Percentiles rank a stretch among this genome's conserved stretches.
phyloP scores from a whole-genome alignment of 2,888 invertebrate species.

The Cantharis nigra region DNA sequence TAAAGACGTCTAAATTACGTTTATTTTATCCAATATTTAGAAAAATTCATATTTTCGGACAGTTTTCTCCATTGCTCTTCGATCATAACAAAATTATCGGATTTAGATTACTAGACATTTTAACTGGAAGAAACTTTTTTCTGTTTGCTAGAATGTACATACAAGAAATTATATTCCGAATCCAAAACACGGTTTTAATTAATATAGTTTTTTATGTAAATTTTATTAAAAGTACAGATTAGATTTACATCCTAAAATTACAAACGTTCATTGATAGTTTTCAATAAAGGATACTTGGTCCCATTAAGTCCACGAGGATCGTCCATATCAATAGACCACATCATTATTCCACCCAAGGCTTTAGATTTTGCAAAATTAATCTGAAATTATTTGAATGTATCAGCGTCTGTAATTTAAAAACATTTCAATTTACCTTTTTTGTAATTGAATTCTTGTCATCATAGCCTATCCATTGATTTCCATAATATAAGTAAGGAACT shows the following conservation, averaged over 20 bases:
- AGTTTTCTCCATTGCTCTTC: no score
- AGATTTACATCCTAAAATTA: not conserved
- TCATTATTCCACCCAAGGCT: conserved; percentile 58
- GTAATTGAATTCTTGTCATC: conserved; percentile 15
- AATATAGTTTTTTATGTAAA: no score
- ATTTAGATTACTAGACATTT: no score
- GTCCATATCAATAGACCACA: conserved; percentile 62
- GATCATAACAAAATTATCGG: no score
- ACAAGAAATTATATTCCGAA: no score
- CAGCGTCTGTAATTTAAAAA: not conserved
- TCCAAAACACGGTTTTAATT: no score
- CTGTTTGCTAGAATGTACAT: no score
- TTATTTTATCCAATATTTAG: no score
- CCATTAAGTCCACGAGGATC: conserved; percentile 17
- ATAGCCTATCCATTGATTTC: conserved; percentile 24
- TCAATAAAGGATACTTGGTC: conserved; percentile 6
- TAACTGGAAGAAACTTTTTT: no score
- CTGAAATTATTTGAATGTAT: conserved; percentile 36
- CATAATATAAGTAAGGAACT: conserved; percentile 17
- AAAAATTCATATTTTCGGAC: no score
- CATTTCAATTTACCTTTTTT: conserved; percentile 4
- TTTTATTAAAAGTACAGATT: no score
- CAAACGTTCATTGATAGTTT: not conserved
- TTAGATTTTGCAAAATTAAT: conserved; percentile 48
- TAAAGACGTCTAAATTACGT: no score